Evolutionary conservation across 2,888 invertebrate genomes (phyloP), one percentile per base, ranked within the genome.

Genomic region (Melolontha melolontha): DNA sequence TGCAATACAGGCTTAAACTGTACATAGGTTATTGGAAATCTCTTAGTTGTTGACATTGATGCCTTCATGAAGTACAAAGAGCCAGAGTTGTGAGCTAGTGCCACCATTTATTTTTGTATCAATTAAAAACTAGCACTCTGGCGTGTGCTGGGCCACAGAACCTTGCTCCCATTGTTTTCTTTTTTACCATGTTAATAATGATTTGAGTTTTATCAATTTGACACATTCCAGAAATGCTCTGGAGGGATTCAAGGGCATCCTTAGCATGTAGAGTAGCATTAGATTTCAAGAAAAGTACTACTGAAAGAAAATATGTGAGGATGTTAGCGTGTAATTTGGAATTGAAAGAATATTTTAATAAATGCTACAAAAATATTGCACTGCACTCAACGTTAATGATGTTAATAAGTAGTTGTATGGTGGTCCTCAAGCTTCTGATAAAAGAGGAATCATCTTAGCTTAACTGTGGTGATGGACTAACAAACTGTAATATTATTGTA

Each of bases 161-260:
- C 79, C 80, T 75, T 78, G 80, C 80, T 80, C 78, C 73, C 70
- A 41, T 66, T 42, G 52, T 67, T 42, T 69, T 52, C 10, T 67
- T 71, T 68, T 70, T 72, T 73, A 74, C 74, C 73, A 76, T 74
- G 77, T 74, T 75, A 70, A 70, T 67, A 51, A 64, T 71, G 75
- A 75, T 74, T 78, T 79, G 75, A 76, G 68, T 70, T 75, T 75
- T 73, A 73, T 75, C 75, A 68, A 72, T 72, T 66, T 39, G 62
- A 81, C 80, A 84, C 84, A 84, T 84, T 84, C 84, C 84, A 84
- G 82, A 80, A 78, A 78, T 81, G 82, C 81, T 83, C 83, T 83
- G 81, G 81, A 81, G 84, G 84, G 84, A 84, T 84, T 81, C 79
- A 83, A 82, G 84, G 84, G 84, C 84, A 84, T 84, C 83, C 78